Evolutionary conservation across 2,113 vertebrate genomes (phyloP), one percentile per base, ranked within the genome.

Genomic region (Heloderma charlesbogerti): DNA sequence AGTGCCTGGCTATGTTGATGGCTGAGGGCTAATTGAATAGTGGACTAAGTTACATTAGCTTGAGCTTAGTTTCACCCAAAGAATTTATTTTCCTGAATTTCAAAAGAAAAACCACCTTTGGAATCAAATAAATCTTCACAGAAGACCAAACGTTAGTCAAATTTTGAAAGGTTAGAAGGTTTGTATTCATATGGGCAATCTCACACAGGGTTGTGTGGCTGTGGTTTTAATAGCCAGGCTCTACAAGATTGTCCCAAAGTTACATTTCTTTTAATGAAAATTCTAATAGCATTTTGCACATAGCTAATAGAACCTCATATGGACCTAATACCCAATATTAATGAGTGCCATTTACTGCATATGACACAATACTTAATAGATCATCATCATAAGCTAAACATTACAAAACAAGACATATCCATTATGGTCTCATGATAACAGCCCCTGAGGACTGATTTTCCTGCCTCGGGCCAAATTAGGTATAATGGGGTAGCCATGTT

Each of bases 221-320:
- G 85, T 54, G 60, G 84, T 91, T 29, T 5, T 87, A 82, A 45
- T 4, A 89, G n/a, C 4, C 6, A 66, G 57, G 67, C 40, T 18
- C 20, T 34, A 31, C 82, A 71, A 0, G 0, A 27, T 29, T 67
- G n/a, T 57, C n/a, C 45, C 78, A 12, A 45, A 90, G 90, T 95
- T 93, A 2, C 34, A 72, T 91, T 93, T 92, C 88, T 74, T 80
- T 74, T 80, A 71, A 66, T 48, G 87, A 93, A 94, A 92, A 88
- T 25, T 48, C 9, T 1, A 71, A 51, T 72, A 95, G 43, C 60
- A 63, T 63, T 22, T 54, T 86, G 88, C 86, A 25, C 18, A 9
- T 1, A 48, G 4, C 77, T 91, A 29, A n/a, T 84, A 1, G 69
- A 92, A 34, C 71, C 0, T 72, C 16, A 31, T 84, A 1, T 90